Base-by-base conservation (phyloP, 2,888 invertebrate species). In the Gastrophysa polygoni region DNA sequence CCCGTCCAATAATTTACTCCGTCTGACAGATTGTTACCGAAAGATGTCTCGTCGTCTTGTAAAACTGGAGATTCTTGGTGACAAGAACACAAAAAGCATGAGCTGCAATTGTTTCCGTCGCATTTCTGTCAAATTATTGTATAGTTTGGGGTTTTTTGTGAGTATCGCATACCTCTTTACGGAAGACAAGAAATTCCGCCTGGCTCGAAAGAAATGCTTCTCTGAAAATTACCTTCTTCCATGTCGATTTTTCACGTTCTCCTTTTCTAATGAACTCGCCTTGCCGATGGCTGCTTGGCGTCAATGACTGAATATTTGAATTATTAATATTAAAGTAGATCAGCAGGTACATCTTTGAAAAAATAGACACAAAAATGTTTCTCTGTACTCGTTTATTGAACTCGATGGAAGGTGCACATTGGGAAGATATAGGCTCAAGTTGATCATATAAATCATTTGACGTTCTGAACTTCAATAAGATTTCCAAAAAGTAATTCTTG, bases 1-100 rank as follows among this genome's bases (percentile, higher is more conserved):
- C 64, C 52, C 38, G 32, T 51, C 50, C 57, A 68, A 68, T 67
- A 69, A 60, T 68, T 67, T 52, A 68, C 61, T 61, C 57, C 58
- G 61, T 61, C 63, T 67, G 63, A 63, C 63, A 51, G 46, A 63
- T 63, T 63, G 59, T 48, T 50, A 46, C 62, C 7, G 50, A 49
- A 50, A 47, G 46, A 62, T 38, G 38, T 38, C 38, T 38, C 38
- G 38, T 14, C 14, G 38, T 57, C 46, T 57, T 49, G 66, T 57
- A 54, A 57, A 57, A 50, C 34, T 58, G 50, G 29, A 59, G 63
- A 62, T 46, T 55, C 57, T 62, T 20, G 61, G 49, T 54, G 63
- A 66, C 61, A 61, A 59, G 60, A 63, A 67, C 57, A 63, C 54
- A 57, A 63, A 28, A 63, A 54, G 61, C 57, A 62, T 62, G 57